These are phyloP conservation scores for Syngnathus floridae DNA, from an alignment of 2,113 vertebrate species.

Conservation along the genomic window DNA sequence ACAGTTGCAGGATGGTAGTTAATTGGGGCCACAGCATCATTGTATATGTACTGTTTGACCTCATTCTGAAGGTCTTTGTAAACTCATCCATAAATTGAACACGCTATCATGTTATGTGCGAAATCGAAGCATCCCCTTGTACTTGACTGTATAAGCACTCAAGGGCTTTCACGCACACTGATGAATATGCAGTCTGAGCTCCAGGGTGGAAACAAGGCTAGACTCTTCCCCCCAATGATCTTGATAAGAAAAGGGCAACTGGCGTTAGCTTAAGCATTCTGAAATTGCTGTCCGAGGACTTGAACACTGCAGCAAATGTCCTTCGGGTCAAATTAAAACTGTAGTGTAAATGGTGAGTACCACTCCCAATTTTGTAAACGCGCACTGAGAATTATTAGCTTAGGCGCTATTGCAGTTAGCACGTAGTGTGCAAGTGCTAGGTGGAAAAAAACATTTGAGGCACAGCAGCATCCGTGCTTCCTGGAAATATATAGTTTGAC, in stretches of 20 bases:
- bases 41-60: too few relatives aligned
- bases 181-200: background rate
- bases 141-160: background rate
- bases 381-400: background rate
- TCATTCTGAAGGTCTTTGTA: too few relatives aligned
- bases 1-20: too few relatives aligned
- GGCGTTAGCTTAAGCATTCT: background rate
- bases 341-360: background rate
- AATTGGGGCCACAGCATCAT: too few relatives aligned
- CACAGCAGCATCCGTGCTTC: background rate
- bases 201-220: background rate
- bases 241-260: background rate
- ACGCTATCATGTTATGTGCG: background rate
- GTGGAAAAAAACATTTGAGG: background rate
- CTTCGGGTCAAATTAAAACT: background rate
- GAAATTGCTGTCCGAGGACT: background rate
- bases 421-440: background rate
- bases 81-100: too few relatives aligned
- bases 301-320: background rate
- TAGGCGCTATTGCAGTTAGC: background rate
- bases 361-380: background rate
- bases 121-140: background rate
- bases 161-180: background rate
- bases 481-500: background rate
- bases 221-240: background rate